Percentiles rank a stretch among this genome's conserved stretches.
These are phyloP conservation scores for Nebria ingens DNA, from an alignment of 1,140 invertebrate genomes.

Conservation along the genomic window DNA sequence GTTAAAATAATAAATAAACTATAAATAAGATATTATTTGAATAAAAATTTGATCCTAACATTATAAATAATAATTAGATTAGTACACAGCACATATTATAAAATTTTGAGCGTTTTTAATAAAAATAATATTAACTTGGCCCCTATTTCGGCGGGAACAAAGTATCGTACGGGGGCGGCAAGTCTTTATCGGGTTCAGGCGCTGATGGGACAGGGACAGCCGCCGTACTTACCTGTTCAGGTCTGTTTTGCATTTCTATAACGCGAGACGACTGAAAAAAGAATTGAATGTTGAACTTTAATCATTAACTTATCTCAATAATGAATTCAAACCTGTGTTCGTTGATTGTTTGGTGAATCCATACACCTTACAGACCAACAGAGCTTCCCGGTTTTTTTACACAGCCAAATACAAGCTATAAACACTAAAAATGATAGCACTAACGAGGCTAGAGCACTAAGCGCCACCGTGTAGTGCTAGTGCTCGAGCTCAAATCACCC, in stretches of 20 bases:
- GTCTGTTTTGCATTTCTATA: conserved; percentile 18
- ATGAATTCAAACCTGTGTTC: not conserved
- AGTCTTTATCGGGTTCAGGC: conserved; percentile 18
- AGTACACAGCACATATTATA: too few relatives aligned
- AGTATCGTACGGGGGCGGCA: conserved; percentile 21
- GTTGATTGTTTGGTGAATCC: too few relatives aligned
- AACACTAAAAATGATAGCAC: conserved; percentile 14
- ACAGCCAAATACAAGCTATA: conserved; percentile 17
- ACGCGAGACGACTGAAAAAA: conserved; percentile 13
- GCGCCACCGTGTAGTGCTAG: not conserved
- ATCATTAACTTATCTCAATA: not conserved
- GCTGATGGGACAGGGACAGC: conserved; percentile 1
- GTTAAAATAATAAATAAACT: too few relatives aligned
- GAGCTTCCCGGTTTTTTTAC: conserved; percentile 16
- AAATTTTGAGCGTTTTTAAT: too few relatives aligned
- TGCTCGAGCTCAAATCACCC: too few relatives aligned
- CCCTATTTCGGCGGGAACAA: conserved; percentile 16
- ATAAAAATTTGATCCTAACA: too few relatives aligned
- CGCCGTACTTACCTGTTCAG: not conserved
- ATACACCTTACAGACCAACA: conserved; percentile 14
- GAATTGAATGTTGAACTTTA: not conserved
- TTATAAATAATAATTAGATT: too few relatives aligned
- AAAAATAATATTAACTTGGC: too few relatives aligned
- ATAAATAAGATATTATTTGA: too few relatives aligned
- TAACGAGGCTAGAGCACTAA: not conserved